A percentile compares a stretch with the other conserved stretches of the same genome.
phyloP scores from a whole-genome alignment of 2,888 invertebrate genomes.

The Lasioglossum calceatum region DNA sequence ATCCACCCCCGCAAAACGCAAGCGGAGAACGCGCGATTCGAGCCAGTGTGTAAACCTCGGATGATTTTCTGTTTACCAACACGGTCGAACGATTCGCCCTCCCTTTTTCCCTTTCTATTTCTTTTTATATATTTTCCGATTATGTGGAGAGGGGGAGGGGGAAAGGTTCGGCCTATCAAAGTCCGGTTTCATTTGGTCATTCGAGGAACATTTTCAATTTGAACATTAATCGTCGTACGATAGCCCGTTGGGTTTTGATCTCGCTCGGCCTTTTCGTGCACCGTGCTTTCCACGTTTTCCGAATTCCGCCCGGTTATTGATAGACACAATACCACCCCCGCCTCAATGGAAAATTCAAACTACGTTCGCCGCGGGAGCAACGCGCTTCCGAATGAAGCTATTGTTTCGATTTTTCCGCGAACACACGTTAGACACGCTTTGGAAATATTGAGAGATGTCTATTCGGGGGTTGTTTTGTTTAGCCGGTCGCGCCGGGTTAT shows the following conservation, averaged over 20 bases:
- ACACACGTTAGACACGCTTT: not conserved
- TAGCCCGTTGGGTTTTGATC: slow-evolving; percentile 32
- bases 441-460: not conserved
- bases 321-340: not conserved
- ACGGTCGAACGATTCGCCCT: slow-evolving; percentile 24
- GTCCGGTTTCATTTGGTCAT: slow-evolving; percentile 66
- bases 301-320: not conserved
- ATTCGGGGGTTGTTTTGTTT: not conserved
- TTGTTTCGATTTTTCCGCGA: not conserved
- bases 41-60: slow-evolving; percentile 18
- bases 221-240: slow-evolving; percentile 74
- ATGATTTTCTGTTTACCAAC: slow-evolving; percentile 58
- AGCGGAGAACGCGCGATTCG: not conserved
- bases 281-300: not conserved
- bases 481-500: not conserved
- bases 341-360: not conserved
- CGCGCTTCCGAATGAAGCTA: not conserved
- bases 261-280: not conserved
- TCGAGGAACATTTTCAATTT: slow-evolving; percentile 76
- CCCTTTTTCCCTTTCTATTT: not conserved
- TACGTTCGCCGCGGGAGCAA: not conserved
- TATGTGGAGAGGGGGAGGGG: slow-evolving; percentile 13
- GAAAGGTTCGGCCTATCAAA: slow-evolving; percentile 46
- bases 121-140: not conserved
- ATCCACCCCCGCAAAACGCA: not conserved